These are phyloP conservation scores for Thunnus maccoyii DNA, from an alignment of 2,113 vertebrate species.

Conservation along the genomic window DNA sequence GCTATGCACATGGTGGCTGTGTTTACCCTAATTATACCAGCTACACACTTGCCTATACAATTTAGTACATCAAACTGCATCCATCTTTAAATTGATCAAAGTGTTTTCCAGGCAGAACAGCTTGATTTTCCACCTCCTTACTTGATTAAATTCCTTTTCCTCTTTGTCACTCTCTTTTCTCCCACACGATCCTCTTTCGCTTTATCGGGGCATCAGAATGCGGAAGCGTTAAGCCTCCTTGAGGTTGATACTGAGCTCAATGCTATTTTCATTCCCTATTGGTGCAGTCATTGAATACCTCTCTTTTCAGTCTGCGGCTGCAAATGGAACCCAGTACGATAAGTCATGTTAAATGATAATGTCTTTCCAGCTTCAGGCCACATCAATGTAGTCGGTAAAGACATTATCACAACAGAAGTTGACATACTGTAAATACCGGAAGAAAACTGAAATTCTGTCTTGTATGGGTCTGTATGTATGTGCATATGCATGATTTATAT, in stretches of 20 bases:
- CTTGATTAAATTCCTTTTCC: slow-evolving; percentile 54
- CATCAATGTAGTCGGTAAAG: slow-evolving; percentile 27
- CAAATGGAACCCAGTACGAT: slow-evolving; percentile 63
- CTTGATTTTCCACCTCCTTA: slow-evolving; percentile 30
- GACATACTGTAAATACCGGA: background rate
- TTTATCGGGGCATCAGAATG: slow-evolving; percentile 68
- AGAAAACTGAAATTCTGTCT: background rate
- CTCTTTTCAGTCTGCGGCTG: slow-evolving; percentile 53
- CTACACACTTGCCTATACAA: background rate
- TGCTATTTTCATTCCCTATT: slow-evolving; percentile 70
- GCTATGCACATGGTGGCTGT: background rate
- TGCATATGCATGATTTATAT: slow-evolving; percentile 1
- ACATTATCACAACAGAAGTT: slow-evolving; percentile 11
- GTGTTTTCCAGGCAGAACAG: slow-evolving; percentile 24
- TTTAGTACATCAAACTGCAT: background rate
- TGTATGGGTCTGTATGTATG: background rate
- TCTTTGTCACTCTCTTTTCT: slow-evolving; percentile 53
- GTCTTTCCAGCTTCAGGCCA: slow-evolving; percentile 31
- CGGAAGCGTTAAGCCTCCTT: slow-evolving; percentile 70
- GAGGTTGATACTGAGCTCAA: slow-evolving; percentile 69
- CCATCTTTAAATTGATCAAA: slow-evolving; percentile 21
- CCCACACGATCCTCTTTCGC: slow-evolving; percentile 59
- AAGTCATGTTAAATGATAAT: slow-evolving; percentile 49
- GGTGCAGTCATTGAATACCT: slow-evolving; percentile 65
- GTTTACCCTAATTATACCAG: background rate